A percentile compares a stretch with the other conserved stretches of the same genome.
Evolutionary conservation across 2,888 invertebrate species (phyloP).

Genomic region (Gastrophysa polygoni): DNA sequence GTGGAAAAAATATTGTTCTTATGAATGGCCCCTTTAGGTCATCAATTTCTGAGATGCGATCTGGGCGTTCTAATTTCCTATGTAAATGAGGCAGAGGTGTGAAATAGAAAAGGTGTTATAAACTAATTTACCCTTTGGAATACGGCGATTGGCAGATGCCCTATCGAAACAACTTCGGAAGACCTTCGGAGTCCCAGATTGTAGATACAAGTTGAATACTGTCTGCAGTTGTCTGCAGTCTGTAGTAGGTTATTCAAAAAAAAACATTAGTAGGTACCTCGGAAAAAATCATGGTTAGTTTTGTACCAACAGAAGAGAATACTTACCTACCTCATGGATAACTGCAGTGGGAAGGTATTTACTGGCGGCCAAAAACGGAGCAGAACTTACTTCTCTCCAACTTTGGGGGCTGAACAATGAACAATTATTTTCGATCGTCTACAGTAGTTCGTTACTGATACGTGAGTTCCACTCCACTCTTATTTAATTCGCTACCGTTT

Average conservation of each 20-base stretch:
- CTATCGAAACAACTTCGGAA: not conserved
- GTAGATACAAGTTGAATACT: not conserved
- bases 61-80: conserved; percentile 35
- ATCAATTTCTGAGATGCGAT: conserved; percentile 21
- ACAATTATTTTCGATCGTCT: no score
- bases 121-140: not conserved
- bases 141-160: not conserved
- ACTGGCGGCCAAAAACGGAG: no score
- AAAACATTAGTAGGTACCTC: no score
- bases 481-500: no score
- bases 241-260: not conserved
- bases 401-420: no score
- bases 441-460: no score
- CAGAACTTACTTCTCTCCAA: no score
- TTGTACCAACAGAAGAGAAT: no score
- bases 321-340: no score
- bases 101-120: conserved; percentile 1
- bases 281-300: no score
- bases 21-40: conserved; percentile 10
- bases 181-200: not conserved
- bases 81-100: conserved; percentile 48
- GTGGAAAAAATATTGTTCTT: conserved; percentile 4
- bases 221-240: not conserved
- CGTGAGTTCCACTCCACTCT: no score
- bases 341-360: no score